Conservation (phyloP, 2,888 invertebrate species). For the Acanthococcus lagerstroemiae region DNA sequence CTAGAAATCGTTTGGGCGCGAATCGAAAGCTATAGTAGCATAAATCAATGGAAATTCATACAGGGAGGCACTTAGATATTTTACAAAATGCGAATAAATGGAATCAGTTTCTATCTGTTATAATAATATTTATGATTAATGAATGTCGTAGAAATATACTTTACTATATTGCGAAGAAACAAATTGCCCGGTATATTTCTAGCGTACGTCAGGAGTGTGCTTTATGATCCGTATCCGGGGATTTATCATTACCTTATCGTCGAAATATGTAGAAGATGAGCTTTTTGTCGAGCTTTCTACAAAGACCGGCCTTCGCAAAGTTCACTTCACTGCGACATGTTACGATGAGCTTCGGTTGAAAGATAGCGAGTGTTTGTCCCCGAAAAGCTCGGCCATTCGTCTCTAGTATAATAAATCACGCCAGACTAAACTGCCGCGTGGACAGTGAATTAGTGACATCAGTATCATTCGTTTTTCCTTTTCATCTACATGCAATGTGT, state of each 20-base stretch:
- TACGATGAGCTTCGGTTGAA: no score
- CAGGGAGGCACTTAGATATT: conserved; percentile 8
- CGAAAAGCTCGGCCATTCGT: no score
- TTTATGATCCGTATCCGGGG: conserved; percentile 26
- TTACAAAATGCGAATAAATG: conserved; percentile 19
- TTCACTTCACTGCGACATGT: conserved; percentile 13
- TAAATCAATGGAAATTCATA: no score
- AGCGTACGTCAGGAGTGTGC: conserved; percentile 17
- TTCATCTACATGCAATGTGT: no score
- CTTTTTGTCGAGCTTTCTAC: conserved; percentile 3
- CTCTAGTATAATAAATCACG: no score
- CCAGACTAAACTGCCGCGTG: no score
- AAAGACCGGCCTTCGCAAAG: conserved; percentile 12
- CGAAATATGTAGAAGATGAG: conserved; percentile 14
- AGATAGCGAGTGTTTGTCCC: no score
- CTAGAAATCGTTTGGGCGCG: no score
- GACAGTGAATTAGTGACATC: no score
- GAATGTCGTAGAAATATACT: conserved; percentile 19
- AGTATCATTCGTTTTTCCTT: no score
- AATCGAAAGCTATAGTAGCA: no score
- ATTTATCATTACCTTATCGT: conserved; percentile 22
- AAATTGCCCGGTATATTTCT: conserved; percentile 22
- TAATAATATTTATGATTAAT: conserved; percentile 26
- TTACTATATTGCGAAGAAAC: conserved; percentile 22
- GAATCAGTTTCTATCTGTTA: conserved; percentile 23